Evolutionary conservation across 2,888 invertebrate genomes (phyloP), one percentile per base, ranked within the genome.

Genomic region (Xiphydria camelus): DNA sequence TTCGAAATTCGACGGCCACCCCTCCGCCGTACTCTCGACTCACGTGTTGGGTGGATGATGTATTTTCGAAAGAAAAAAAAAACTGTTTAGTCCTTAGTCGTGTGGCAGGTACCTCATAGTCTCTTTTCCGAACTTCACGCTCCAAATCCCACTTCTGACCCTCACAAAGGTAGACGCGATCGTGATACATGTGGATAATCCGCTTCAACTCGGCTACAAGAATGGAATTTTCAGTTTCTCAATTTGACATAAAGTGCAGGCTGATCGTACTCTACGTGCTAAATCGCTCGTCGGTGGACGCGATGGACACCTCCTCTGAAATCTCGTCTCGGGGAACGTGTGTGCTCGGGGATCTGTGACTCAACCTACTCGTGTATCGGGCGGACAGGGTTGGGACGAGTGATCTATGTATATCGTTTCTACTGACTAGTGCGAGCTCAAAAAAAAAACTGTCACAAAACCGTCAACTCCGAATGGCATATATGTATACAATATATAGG

Each of bases 131-230:
- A 85, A 97, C 95, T 88, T 95, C 94, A 85, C 91, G 90, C 89
- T 98, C 98, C 91, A 98, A 94, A 90, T 98, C 98, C 90, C 96
- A 98, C 87, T 97, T 97, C 84, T 94, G 94, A 84, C 93, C 91
- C 87, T 97, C 97, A 87, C 95, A 91, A 84, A 88, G 85, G 87
- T 89, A 89, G 87, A 96, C 88, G 85, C 94, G 93, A 82, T 91
- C 89, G 88, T 91, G 89, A 87, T 95, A 93, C 83, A 91, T 89
- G 88, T 91, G 87, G 84, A 91, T 87, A 84, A 94, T 89, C 85
- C 86, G 87, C 87, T 89, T 89, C 85, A 94, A 88, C 82, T 86
- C 81, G 80, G 83, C 91, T 89, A 87, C 80, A 86, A 83, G 82
- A 81, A 33, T 33, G 33, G 17, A 14, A 33, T 26, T 4, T n/a